Evolutionary conservation across 2,888 invertebrate species (phyloP).

Genomic region (Adineta ricciae): DNA sequence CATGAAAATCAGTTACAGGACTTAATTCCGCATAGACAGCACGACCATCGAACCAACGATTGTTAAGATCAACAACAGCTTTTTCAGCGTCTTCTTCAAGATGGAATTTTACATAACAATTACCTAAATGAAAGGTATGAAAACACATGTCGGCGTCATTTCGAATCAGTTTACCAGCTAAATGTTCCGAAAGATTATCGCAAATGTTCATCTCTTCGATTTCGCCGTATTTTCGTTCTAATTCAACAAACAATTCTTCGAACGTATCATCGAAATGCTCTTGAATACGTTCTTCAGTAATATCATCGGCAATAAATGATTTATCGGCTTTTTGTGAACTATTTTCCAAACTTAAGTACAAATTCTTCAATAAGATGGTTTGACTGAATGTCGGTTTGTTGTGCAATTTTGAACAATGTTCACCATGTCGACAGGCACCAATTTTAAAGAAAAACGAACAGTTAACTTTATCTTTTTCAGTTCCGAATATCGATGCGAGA

Average conservation of each 20-base stretch:
- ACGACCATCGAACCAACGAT: conserved; percentile 95
- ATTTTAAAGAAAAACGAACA: conserved; percentile 99
- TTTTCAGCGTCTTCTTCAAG: conserved; percentile 96
- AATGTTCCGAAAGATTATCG: conserved; percentile 93
- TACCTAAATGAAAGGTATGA: too few relatives aligned
- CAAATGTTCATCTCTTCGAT: conserved; percentile 99
- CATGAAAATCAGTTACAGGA: conserved; percentile 96
- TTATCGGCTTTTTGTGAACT: conserved; percentile 94
- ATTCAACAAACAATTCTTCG: conserved; percentile 33
- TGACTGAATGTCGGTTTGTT: conserved; percentile 98
- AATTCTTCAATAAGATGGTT: conserved; percentile 87
- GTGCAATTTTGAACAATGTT: conserved; percentile 87
- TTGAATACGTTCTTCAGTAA: conserved; percentile 31
- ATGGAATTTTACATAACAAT: conserved; percentile 60
- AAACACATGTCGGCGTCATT: too few relatives aligned
- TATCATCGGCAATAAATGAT: conserved; percentile 54
- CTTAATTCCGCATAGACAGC: conserved; percentile 96
- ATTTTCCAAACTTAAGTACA: conserved; percentile 96
- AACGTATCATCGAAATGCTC: conserved; percentile 34
- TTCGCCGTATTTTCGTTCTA: conserved; percentile 67
- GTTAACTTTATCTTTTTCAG: conserved; percentile 60
- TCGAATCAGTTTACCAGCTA: conserved; percentile 74
- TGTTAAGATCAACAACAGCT: conserved; percentile 88
- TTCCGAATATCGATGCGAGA: conserved; percentile 34
- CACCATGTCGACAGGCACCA: conserved; percentile 98